Evolutionary conservation across 92 coral and sea anemone genomes (phyloP), one percentile per base, ranked within the genome.

Genomic region (Actinernus sp.): DNA sequence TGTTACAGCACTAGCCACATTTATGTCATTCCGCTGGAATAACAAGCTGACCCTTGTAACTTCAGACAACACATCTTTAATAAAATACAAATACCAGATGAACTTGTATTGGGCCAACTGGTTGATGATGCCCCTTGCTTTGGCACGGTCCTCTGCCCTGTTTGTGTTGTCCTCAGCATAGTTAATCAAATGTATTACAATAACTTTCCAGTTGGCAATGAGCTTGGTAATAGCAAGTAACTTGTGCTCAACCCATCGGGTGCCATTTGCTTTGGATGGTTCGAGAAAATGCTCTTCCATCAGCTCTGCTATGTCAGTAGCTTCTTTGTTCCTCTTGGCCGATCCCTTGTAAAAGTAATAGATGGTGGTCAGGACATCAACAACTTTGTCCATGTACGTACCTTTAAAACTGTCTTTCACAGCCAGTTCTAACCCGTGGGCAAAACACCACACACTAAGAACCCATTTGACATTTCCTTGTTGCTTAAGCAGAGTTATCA

Each of bases 361-460:
- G n/a, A n/a, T n/a, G n/a, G n/a, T n/a, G n/a, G n/a, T n/a, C n/a
- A n/a, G n/a, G n/a, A n/a, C n/a, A n/a, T n/a, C n/a, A n/a, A n/a
- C n/a, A n/a, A n/a, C n/a, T n/a, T n/a, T n/a, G n/a, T n/a, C n/a
- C 76, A 55, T 69, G 64, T 32, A 69, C 55, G 67, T 55, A 27
- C 76, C 76, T 56, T 69, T 67, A 52, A 67, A 67, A 37, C 75
- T n/a, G n/a, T n/a, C n/a, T n/a, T n/a, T n/a, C n/a, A 67, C 59
- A 30, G 62, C 45, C 22, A 48, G 46, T 65, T 65, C 73, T 48
- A 65, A 62, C 43, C 28, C 50, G 46, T 65, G 73, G 26, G 73
- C 73, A 18, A 65, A 66, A 69, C 76, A 69, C 76, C 76, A 54
- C 54, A 69, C 68, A 57, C 65, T 57, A 41, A 69, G 55, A 16